Evolutionary conservation across 2,888 invertebrate species (phyloP), one percentile per base, ranked within the genome.

Genomic region (Onthophagus sagittarius): DNA sequence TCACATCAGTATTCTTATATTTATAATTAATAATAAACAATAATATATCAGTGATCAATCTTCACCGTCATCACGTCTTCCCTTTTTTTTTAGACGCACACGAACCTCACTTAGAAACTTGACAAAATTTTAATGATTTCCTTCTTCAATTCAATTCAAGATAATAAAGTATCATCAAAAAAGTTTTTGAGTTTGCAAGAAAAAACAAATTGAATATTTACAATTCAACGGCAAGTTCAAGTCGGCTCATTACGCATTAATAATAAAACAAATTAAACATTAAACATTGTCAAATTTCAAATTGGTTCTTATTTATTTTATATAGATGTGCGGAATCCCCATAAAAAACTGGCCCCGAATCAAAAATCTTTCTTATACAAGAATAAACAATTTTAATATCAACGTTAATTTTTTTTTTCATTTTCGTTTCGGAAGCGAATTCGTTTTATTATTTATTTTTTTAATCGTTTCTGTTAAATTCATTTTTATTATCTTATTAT

Each of bases 1-100:
- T 90, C 90, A 90, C 90, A 90, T 90, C 89, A 90, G 90, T 90
- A 90, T 80, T 79, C 75, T 77, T 76, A 75, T 77, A 83, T 84
- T 53, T 84, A 84, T 84, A 85, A 85, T 85, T 84, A 85, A 85
- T 84, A 84, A 84, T 84, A 85, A 85, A 84, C 83, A 85, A 85
- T 84, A 85, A 84, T 85, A 85, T 85, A 84, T 85, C 84, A 84
- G 84, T 84, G 83, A 82, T 80, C 79, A 79, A 81, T 83, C 77
- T 78, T 78, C 77, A 77, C 77, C 39, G 39, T 53, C 23, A 23
- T 53, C 81, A 84, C 84, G 84, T 85, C 84, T 83, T 82, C 82
- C 81, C 84, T 82, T 23, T 23, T 23, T 23, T 23, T 23, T 23
- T 81, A 84, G 84, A 84, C 84, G 84, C 81, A 83, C 80, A 83